Percentiles rank a stretch among this genome's conserved stretches.
Conservation (phyloP, 2,113 vertebrate genomes). For the Malurus melanocephalus region DNA sequence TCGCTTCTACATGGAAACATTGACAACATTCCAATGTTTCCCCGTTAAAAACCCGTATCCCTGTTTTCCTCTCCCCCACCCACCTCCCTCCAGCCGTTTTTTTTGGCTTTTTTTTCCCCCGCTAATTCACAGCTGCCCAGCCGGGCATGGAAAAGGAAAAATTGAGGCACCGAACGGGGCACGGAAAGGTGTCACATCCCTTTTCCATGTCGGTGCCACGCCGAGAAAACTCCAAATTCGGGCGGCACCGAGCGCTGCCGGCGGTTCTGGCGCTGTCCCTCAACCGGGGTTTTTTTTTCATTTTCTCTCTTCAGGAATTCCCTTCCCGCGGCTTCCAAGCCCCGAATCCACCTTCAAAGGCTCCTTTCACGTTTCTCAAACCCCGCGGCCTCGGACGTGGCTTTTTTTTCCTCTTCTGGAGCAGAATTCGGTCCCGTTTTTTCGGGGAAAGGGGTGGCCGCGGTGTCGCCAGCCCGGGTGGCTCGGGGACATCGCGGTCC, state of each 20-base stretch:
- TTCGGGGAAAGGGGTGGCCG: background rate
- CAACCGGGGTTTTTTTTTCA: conserved; percentile 4
- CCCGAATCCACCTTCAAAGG: background rate
- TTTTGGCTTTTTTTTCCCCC: no score
- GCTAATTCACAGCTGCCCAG: no score
- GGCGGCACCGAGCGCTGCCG: background rate
- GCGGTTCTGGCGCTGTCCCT: background rate
- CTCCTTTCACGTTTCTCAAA: background rate
- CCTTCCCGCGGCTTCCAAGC: background rate
- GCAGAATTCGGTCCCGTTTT: background rate
- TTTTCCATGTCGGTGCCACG: background rate
- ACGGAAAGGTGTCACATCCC: background rate
- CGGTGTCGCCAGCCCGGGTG: background rate
- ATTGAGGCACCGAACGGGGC: background rate
- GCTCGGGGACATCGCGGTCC: background rate
- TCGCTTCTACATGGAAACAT: no score
- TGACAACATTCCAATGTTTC: no score
- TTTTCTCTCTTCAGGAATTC: conserved; percentile 42
- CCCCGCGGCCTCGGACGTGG: background rate
- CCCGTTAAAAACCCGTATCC: no score
- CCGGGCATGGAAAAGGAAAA: background rate
- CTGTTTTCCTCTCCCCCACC: no score
- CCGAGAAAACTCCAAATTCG: background rate
- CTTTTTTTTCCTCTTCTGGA: background rate
- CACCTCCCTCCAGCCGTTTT: no score